Base-by-base conservation (phyloP, 2,888 invertebrate genomes). In the Nemurella pictetii region DNA sequence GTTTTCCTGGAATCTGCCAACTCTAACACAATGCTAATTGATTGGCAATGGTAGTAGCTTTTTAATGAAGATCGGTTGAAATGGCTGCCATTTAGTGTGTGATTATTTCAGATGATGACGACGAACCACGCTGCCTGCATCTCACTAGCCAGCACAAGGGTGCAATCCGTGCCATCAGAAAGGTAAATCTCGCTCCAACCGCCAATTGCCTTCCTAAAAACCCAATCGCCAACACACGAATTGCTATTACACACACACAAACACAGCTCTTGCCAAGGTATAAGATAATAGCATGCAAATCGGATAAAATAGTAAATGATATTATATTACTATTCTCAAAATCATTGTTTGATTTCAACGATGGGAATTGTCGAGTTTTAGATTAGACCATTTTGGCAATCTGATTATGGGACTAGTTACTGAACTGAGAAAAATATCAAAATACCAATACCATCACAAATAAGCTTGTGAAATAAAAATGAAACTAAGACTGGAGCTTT, bases 81-180 rank as follows among this genome's bases (percentile, higher is more conserved):
- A 55, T 55, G 55, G 5, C 55, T 55, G 55, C 86, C 85, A 15
- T 55, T 55, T 55, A 55, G 15, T 12, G 55, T 55, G 5, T 55
- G 55, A 55, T 55, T 85, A 80, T 88, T 89, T 88, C 92, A 95
- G 95, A 95, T 91, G 95, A 95, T 90, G 95, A 95, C 88, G 96
- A 96, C 88, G 95, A 95, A 91, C 95, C 95, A 87, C 94, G 95
- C 89, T 95, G 94, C 90, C 93, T 95, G 89, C 95, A 96, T 89
- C 92, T 98, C 89, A 98, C 98, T 86, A 94, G 95, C 89, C 94
- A 94, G 89, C 96, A 98, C 90, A 97, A 97, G 92, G 95, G 95
- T 87, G 97, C 96, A 88, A 97, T 98, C 90, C 92, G 98, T 89
- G 96, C 97, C 88, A 95, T 98, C 90, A 93, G 98, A 91, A 97